Conservation (phyloP, 2,888 invertebrate genomes). For the Ecdyonurus torrentis region DNA sequence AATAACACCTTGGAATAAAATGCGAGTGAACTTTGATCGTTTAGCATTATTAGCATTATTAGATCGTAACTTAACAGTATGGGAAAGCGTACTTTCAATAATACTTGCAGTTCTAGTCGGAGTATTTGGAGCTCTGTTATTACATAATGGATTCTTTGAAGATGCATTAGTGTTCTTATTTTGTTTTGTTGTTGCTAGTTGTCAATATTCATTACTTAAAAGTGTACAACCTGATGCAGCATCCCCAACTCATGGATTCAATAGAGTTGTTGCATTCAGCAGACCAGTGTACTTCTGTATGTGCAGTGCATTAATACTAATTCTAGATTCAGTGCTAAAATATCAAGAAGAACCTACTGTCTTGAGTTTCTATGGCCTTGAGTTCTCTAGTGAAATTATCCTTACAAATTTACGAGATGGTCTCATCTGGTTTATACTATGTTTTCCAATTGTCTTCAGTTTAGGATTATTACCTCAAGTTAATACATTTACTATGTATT, state of each 20-base stretch:
- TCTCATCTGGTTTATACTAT: constrained; percentile 61
- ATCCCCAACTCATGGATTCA: constrained; percentile 96
- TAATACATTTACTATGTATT: constrained; percentile 90
- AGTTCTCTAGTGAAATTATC: constrained; percentile 40
- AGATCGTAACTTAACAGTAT: constrained; percentile 74
- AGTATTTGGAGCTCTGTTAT: constrained; percentile 63
- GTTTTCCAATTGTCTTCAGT: constrained; percentile 88
- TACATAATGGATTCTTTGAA: constrained; percentile 71
- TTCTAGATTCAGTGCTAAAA: constrained; percentile 12
- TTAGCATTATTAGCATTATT: constrained; percentile 80
- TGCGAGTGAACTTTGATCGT: constrained; percentile 85
- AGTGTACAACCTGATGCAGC: constrained; percentile 98
- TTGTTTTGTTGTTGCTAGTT: constrained; percentile 94
- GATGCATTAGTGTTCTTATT: constrained; percentile 89
- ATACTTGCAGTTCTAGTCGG: constrained; percentile 72
- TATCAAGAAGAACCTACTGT: constrained; percentile 8
- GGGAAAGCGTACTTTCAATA: constrained; percentile 67
- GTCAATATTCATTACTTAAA: constrained; percentile 92
- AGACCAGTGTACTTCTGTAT: constrained; percentile 87
- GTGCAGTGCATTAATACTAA: constrained; percentile 32
- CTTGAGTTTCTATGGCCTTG: constrained; percentile 21
- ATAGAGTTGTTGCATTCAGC: constrained; percentile 84
- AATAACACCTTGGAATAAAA: constrained; percentile 38
- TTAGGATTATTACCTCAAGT: constrained; percentile 93
- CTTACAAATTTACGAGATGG: constrained; percentile 52